Evolutionary conservation across 2,888 invertebrate species (phyloP), one percentile per base, ranked within the genome.

Genomic region (Galerucella nymphaeae): DNA sequence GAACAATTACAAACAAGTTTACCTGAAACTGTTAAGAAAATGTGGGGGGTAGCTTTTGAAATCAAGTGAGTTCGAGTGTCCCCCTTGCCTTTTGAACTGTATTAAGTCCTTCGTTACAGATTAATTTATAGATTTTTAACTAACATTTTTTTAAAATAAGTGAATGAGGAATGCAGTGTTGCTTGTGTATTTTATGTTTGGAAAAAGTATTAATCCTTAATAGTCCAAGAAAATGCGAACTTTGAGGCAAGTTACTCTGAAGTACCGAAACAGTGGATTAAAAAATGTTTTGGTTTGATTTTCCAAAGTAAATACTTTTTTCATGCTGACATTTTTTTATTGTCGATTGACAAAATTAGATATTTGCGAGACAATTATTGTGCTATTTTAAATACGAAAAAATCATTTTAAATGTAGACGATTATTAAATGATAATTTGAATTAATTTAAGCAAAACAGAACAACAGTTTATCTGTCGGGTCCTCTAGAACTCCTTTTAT

Each of bases 21-120:
- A 66, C 79, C 81, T n/a, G 80, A 80, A 73, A 79, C 80, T 16
- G 67, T 81, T 72, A 80, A 79, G 76, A 81, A 81, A 80, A 78
- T 81, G 71, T 74, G 80, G 76, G 79, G 79, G 75, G 79, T 80
- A 67, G 78, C 80, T 20, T 76, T 80, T 70, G 81, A 81, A 68
- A 75, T 81, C 75, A 79, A 80, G 81, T 81, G 81, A 81, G 81
- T 70, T 64, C 5, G 61, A 59, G 20, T 66, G 38, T 53, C 20
- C 45, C 71, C 71, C 61, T 58, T 42, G n/a, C 8, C 8, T 50
- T 50, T 50, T 50, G n/a, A 14, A 50, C 50, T 16, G 18, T 18
- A 53, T 53, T 48, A 48, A n/a, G 2, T 8, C 48, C 1, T 48
- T 48, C 53, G 16, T 18, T 53, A 10, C 53, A 18, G 16, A 53